Base-by-base conservation (phyloP, 2,888 invertebrate species). In the Acanthacorydalis orientalis region DNA sequence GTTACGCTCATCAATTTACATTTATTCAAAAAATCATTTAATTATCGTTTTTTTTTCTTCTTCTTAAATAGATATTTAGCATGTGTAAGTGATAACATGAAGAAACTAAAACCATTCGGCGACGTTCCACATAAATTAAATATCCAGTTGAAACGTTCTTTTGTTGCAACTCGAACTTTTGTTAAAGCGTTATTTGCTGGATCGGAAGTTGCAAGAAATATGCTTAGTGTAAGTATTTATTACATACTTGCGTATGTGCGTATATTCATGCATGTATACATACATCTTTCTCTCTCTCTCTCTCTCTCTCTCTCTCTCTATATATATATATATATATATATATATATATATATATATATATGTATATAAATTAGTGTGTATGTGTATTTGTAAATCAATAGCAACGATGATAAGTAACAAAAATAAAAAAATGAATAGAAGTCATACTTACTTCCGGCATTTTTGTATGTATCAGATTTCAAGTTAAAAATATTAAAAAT, bases 101-200 rank as follows among this genome's bases (percentile, higher is more conserved):
- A 84, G 47, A 86, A 90, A 55, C 76, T 95, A 65, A 82, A 89
- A 61, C 95, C 96, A 1, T 96, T 96, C 62, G 93, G 91, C 23
- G 93, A 95, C 64, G 88, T 93, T 40, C 95, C 95, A 1, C 79
- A 82, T 60, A 95, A 93, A 68, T 73, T 96, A 51, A 83, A 87
- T 9, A 77, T 83, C 50, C 92, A 93, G 67, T 78, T 96, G 57
- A 83, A 88, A 57, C 72, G 95, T 43, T 88, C 93, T 0, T 95
- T 97, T 69, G 88, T 95, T 31, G 95, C 96, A 14, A 92, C 95
- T 7, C 72, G 93, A 56, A 89, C 92, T 46, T 93, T 95, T 67
- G 87, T 90, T 53, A 91, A 92, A 63, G 87, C 92, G 1, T 69
- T 97, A 50, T 74, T 77, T 32, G 78, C 83, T 15, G 91, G 90